A percentile compares a stretch with the other conserved stretches of the same genome.
Evolutionary conservation across 2,888 invertebrate genomes (phyloP).

Genomic region (Nymphalis polychloros): DNA sequence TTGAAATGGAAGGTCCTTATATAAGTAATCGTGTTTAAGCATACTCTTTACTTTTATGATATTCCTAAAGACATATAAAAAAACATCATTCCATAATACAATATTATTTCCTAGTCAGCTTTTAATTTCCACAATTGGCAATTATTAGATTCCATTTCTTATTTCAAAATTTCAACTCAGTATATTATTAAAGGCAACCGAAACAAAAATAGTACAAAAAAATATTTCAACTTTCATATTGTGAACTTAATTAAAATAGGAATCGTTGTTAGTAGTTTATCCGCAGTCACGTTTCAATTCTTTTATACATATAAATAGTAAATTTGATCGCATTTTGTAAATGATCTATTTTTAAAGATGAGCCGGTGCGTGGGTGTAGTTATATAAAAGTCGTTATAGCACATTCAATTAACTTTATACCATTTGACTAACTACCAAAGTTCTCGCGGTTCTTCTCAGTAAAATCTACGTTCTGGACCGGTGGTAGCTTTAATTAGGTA

Average conservation of each 20-base stretch:
- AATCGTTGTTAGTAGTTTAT: slow-evolving; percentile 6
- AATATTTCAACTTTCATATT: slow-evolving; percentile 1
- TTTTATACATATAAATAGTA: background rate
- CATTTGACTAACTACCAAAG: too few species aligned
- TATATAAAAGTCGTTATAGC: too few species aligned
- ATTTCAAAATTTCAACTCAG: slow-evolving; percentile 21
- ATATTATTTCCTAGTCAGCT: slow-evolving; percentile 13
- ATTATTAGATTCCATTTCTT: slow-evolving; percentile 26
- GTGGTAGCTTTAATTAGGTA: too few species aligned
- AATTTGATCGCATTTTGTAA: background rate
- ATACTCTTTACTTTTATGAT: too few species aligned
- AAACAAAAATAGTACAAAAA: slow-evolving; percentile 4
- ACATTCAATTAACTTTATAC: too few species aligned
- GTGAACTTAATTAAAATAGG: slow-evolving; percentile 11
- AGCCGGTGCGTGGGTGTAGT: too few species aligned
- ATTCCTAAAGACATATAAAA: too few species aligned
- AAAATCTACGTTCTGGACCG: too few species aligned
- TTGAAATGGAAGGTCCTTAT: too few species aligned
- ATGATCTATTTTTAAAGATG: background rate
- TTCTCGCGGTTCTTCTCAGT: too few species aligned
- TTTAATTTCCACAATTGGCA: slow-evolving; percentile 28
- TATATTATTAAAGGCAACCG: slow-evolving; percentile 10
- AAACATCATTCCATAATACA: background rate
- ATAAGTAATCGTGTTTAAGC: too few species aligned
- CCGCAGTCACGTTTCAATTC: background rate